Conservation (phyloP, 2,797 vertebrate genomes). For the Ctenosaura bakeri region DNA sequence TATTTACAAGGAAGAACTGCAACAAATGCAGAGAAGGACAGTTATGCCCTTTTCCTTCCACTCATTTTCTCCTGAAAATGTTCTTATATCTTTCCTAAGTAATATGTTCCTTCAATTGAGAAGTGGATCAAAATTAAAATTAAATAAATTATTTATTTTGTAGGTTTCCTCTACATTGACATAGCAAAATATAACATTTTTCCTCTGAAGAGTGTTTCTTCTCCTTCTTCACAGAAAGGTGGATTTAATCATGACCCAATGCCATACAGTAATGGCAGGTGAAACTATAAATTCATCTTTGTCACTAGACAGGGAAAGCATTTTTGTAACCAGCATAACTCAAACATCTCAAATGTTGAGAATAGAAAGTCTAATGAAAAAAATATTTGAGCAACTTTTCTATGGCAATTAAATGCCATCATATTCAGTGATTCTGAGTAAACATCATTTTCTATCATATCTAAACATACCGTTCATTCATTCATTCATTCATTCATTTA, state of each 20-base stretch:
- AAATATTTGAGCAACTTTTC: constrained; percentile 2
- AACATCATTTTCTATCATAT: neutral
- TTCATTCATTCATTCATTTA: too few relatives aligned
- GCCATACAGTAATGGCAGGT: constrained; percentile 18
- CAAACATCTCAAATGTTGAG: constrained; percentile 1
- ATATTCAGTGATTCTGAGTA: neutral
- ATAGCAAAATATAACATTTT: constrained; percentile 11
- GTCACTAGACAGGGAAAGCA: constrained; percentile 5
- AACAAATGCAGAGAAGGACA: too few relatives aligned
- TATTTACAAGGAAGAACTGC: neutral
- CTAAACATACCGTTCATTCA: neutral
- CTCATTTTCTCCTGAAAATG: too few relatives aligned
- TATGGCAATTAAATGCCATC: neutral
- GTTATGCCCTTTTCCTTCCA: too few relatives aligned
- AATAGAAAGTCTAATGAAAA: neutral
- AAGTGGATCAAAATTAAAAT: too few relatives aligned
- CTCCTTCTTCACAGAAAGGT: constrained; percentile 17
- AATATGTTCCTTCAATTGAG: too few relatives aligned
- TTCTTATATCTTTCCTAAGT: too few relatives aligned
- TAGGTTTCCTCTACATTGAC: neutral
- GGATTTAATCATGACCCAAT: constrained; percentile 26
- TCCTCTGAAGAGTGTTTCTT: neutral
- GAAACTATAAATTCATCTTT: constrained; percentile 31
- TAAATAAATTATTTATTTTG: neutral
- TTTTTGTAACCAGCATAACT: constrained; percentile 6